Evolutionary conservation across 2,888 invertebrate species (phyloP), one percentile per base, ranked within the genome.

Genomic region (Tridacna crocea): DNA sequence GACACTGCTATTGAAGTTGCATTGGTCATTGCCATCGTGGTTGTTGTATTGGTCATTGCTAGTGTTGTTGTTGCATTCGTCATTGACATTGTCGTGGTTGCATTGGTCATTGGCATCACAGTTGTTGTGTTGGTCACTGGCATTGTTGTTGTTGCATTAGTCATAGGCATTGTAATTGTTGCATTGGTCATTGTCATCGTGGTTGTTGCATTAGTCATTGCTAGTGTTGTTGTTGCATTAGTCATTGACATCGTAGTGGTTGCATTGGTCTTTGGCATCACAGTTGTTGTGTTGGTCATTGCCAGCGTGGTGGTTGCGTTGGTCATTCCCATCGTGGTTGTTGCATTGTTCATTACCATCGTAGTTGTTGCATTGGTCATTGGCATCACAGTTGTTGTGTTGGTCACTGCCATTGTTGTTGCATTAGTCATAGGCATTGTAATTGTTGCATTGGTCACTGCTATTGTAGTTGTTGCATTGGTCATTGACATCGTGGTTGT

Each of bases 1-100:
- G n/a, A 51, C 10, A 24, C 4, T n/a, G 27, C 26, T 15, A 22
- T 72, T 55, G 72, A 51, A 26, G 72, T 72, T 26, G 72, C 17
- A n/a, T 24, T 73, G 19, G 73, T 58, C 22, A 61, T 61, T 22
- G 74, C 22, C 17, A 58, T 60, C 10, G 48, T 73, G 10, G n/a
- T 65, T 51, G 65, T 47, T n/a, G 13, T 12, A 46, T 55, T 75
- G 4, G 61, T 60, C 47, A n/a, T 72, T 1, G n/a, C 2, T 19
- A 15, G 17, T 66, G 66, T 66, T 3, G 66, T 66, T 66, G 66
- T 66, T 46, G 27, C 19, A 66, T 15, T n/a, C 27, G 36, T 66
- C n/a, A 15, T 15, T 2, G 36, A 13, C 13, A 15, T 26, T 3
- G 27, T 13, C 2, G 66, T 66, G 2, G 65, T 61, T 19, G 61